Evolutionary conservation across 1,140 invertebrate genomes (phyloP), one percentile per base, ranked within the genome.

Genomic region (Vanessa atalanta): DNA sequence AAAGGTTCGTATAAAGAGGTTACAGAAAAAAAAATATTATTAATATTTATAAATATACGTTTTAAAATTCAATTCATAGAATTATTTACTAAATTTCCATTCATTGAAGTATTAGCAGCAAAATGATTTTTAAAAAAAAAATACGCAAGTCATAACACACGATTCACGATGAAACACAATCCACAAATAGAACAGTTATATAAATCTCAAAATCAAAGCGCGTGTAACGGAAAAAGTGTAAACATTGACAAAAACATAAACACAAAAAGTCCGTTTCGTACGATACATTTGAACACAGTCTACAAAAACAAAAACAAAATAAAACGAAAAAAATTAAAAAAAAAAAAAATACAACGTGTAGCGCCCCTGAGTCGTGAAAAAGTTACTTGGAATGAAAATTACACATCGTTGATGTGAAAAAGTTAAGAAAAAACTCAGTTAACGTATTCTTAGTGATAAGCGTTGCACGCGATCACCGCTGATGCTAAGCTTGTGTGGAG

Each of bases 361-460:
- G 80, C 82, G 82, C 85, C 84, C 82, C 85, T 89, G 85, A n/a
- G 67, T 65, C 65, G 73, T 84, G 85, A 89, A 89, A 89, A 89
- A 88, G 73, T 75, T 72, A 79, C 64, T 78, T 72, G 79, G 82
- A 86, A 88, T 88, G 88, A 86, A 88, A 90, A 90, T 88, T 88
- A 80, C 82, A 81, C 82, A 83, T 84, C 72, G 79, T 43, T 73
- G 78, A 81, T 85, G 79, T 82, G 86, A 90, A 90, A 90, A 90
- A 89, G 76, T 67, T 47, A 79, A 73, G 81, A 88, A 88, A 88
- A 88, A 88, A 71, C 76, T 70, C 73, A 81, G 77, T 82, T 83
- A 82, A 78, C 83, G 82, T 87, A 83, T 83, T 85, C 82, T 81
- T 76, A 80, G 82, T 83, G 84, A 86, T 84, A 85, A 83, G 77